Percentiles rank a stretch among this genome's conserved stretches.
Conservation (phyloP, 53 echinoderm and acorn worm genomes). For the Holothuria leucospilota region DNA sequence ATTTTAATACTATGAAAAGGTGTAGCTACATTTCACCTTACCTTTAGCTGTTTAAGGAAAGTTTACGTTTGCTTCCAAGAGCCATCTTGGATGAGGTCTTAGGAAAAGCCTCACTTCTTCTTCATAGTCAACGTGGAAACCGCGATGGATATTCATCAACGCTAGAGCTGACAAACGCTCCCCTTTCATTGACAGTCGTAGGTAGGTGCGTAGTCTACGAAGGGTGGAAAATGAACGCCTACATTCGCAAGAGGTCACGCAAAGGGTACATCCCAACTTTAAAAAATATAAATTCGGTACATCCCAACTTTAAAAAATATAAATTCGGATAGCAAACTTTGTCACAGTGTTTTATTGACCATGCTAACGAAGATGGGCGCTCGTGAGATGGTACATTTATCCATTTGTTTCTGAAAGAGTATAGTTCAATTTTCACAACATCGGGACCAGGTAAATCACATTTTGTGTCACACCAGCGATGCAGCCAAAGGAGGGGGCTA, state of each 20-base stretch:
- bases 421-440: too few species aligned
- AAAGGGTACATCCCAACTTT: background rate
- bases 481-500: too few species aligned
- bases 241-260: background rate
- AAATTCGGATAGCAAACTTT: background rate
- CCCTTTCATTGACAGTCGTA: background rate
- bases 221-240: background rate
- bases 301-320: background rate
- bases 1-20: too few species aligned
- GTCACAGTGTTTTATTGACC: background rate
- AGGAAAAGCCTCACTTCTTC: background rate
- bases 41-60: background rate
- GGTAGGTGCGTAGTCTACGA: slow-evolving; percentile 13
- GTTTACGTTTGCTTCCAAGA: background rate
- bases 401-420: background rate
- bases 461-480: too few species aligned
- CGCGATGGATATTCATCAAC: background rate
- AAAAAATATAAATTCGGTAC: background rate
- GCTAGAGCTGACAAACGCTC: background rate
- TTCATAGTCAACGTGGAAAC: background rate
- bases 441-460: too few species aligned
- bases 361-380: slow-evolving; percentile 4
- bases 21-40: too few species aligned
- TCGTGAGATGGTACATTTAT: background rate
- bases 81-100: background rate